Conservation (phyloP, 2,888 invertebrate genomes). For the Agrochola circellaris region DNA sequence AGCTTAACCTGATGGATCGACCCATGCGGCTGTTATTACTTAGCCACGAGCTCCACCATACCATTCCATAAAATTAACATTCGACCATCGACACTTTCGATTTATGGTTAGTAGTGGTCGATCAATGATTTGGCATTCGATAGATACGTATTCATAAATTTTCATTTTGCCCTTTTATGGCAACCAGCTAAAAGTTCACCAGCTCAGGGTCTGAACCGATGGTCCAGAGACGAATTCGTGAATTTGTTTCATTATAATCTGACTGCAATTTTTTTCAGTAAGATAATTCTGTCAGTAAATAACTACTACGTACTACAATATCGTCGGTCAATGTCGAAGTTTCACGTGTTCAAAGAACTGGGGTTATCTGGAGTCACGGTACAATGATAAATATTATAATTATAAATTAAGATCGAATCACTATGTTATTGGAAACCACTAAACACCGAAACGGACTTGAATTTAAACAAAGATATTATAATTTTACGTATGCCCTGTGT, state of each 20-base stretch:
- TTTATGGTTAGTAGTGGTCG: no score
- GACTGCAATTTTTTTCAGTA: neutral
- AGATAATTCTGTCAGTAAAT: neutral
- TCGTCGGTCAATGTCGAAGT: constrained; percentile 30
- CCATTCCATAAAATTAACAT: neutral
- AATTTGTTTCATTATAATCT: neutral
- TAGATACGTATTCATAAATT: no score
- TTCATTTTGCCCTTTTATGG: no score
- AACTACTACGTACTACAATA: neutral
- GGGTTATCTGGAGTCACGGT: constrained; percentile 63
- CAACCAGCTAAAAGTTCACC: neutral
- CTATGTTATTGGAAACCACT: constrained; percentile 47
- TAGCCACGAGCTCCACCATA: no score
- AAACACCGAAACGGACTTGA: constrained; percentile 36
- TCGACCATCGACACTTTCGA: neutral
- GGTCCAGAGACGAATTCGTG: neutral
- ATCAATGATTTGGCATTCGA: no score
- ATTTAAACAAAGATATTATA: constrained; percentile 38
- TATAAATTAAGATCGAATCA: constrained; percentile 43
- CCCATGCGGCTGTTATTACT: no score
- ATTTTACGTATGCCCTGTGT: neutral
- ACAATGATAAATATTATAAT: constrained; percentile 42
- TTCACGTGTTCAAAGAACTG: constrained; percentile 20
- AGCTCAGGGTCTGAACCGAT: neutral
- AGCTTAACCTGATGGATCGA: no score